Evolutionary conservation across 2,797 vertebrate genomes (phyloP).

Genomic region (Hoplostethus atlanticus): DNA sequence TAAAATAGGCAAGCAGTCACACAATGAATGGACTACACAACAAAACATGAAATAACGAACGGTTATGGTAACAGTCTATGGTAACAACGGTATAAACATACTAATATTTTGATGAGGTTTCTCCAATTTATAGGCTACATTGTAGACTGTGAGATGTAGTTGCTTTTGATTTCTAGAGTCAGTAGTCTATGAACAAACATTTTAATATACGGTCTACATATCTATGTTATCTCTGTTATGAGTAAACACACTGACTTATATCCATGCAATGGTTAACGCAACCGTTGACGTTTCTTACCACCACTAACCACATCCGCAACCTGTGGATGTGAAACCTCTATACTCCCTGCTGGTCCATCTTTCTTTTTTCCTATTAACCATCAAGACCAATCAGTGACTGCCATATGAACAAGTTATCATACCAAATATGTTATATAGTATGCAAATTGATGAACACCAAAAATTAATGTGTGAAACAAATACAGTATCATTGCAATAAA

Average conservation of each 20-base stretch:
- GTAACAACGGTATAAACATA: too few relatives aligned
- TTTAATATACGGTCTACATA: background rate
- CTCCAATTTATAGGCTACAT: background rate
- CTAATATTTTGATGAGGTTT: background rate
- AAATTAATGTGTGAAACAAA: background rate
- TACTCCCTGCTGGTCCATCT: background rate
- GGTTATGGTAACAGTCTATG: background rate
- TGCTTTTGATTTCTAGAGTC: background rate
- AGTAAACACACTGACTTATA: slow-evolving; percentile 1
- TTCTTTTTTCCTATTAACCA: slow-evolving; percentile 29
- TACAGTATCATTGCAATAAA: background rate
- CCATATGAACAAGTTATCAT: slow-evolving; percentile 1
- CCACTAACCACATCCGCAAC: slow-evolving; percentile 3
- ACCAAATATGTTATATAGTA: background rate
- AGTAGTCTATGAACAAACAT: background rate
- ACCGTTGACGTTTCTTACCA: slow-evolving; percentile 45
- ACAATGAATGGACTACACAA: slow-evolving; percentile 1
- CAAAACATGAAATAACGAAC: slow-evolving; percentile 3
- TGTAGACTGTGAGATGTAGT: background rate
- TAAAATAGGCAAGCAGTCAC: slow-evolving; percentile 3
- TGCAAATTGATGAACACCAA: background rate
- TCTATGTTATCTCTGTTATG: background rate
- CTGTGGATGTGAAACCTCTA: slow-evolving; percentile 8
- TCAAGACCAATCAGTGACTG: slow-evolving; percentile 24
- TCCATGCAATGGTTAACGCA: slow-evolving; percentile 21